A percentile compares a stretch with the other conserved stretches of the same genome.
phyloP scores from a whole-genome alignment of 1,140 invertebrate species.

The Apis florea region DNA sequence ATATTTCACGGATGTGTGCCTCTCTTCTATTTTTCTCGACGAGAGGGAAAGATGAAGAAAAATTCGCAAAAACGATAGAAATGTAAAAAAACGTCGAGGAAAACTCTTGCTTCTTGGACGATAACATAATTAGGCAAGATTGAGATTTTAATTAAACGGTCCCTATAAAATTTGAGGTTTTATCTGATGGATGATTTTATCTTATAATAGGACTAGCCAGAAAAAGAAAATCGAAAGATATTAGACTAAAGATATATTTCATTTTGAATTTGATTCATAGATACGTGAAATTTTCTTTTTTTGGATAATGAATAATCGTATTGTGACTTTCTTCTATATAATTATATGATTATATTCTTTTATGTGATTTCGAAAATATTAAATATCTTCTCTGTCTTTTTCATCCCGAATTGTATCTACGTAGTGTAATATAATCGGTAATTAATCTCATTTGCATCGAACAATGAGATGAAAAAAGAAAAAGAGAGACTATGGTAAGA shows the following conservation, averaged over 20 bases:
- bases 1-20: constrained; percentile 47
- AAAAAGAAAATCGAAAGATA: not conserved
- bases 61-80: constrained; percentile 18
- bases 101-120: not conserved
- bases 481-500: too few relatives aligned
- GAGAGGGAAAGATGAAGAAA: constrained; percentile 34
- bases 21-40: constrained; percentile 22
- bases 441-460: constrained; percentile 21
- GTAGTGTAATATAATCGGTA: not conserved
- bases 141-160: not conserved
- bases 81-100: not conserved
- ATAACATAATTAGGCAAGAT: not conserved
- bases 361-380: not conserved
- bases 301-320: not conserved
- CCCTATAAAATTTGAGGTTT: not conserved
- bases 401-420: not conserved
- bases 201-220: too few relatives aligned
- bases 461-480: too few relatives aligned
- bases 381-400: not conserved
- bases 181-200: too few relatives aligned
- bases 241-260: too few relatives aligned
- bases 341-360: not conserved
- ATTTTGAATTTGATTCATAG: not conserved
- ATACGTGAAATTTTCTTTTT: not conserved
- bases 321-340: not conserved